Evolutionary conservation across 2,797 vertebrate genomes (phyloP).

Genomic region (Perodicticus potto): DNA sequence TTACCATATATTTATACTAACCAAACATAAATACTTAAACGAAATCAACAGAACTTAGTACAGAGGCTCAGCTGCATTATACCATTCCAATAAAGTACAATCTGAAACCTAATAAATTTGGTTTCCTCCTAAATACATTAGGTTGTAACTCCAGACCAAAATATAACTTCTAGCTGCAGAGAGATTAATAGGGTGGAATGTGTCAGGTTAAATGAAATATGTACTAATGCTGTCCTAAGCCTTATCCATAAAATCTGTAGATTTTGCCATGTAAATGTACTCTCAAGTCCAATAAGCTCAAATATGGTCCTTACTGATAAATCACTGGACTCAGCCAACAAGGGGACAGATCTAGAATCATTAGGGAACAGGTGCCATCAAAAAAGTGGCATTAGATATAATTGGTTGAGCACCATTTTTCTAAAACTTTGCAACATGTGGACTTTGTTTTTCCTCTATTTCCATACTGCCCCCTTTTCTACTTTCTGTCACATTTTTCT

Average conservation of each 20-base stretch:
- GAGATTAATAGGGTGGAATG: constrained; percentile 69
- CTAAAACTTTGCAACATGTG: neutral
- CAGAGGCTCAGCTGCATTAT: constrained; percentile 59
- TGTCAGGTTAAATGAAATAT: constrained; percentile 72
- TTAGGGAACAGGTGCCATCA: neutral
- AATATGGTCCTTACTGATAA: constrained; percentile 43
- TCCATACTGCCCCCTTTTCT: neutral
- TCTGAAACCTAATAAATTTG: constrained; percentile 72
- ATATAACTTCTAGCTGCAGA: constrained; percentile 53
- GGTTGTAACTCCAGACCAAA: constrained; percentile 69
- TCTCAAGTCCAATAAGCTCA: constrained; percentile 39
- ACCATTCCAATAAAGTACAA: constrained; percentile 66
- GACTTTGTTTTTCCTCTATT: neutral
- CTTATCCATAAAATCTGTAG: constrained; percentile 57
- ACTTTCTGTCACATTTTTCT: neutral
- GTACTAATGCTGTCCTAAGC: constrained; percentile 13
- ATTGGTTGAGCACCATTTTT: neutral
- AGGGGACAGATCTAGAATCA: neutral
- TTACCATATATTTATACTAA: constrained; percentile 74
- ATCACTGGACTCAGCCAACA: neutral
- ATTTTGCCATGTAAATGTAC: constrained; percentile 43
- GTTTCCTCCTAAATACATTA: constrained; percentile 57
- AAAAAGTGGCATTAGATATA: neutral
- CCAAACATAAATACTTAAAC: constrained; percentile 77
- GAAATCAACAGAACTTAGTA: constrained; percentile 73